Evolutionary conservation across 2,888 invertebrate species (phyloP).

Genomic region (Pyrgus malvae): DNA sequence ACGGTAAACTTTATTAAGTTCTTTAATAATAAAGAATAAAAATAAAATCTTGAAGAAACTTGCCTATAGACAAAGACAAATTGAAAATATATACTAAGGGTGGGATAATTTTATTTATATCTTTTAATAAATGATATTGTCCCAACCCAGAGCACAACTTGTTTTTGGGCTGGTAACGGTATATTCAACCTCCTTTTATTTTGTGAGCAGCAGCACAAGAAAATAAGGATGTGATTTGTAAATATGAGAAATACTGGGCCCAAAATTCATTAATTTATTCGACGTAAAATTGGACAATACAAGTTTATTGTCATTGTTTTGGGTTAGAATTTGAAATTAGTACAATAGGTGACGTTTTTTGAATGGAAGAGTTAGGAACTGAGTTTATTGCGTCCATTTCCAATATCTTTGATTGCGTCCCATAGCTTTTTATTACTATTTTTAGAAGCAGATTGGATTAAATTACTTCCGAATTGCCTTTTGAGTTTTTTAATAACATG

Average conservation of each 20-base stretch:
- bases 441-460: conserved; percentile 17
- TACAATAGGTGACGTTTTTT: background rate
- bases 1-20: too few relatives aligned
- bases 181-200: conserved; percentile 5
- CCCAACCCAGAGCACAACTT: conserved; percentile 15
- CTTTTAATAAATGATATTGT: conserved; percentile 1
- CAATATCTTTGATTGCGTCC: too few relatives aligned
- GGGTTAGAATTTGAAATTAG: background rate
- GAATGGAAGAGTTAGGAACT: conserved; percentile 18
- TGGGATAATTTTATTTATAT: background rate
- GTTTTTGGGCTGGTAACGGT: conserved; percentile 12
- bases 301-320: conserved; percentile 2
- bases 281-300: background rate
- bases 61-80: conserved; percentile 13
- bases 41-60: conserved; percentile 22
- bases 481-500: conserved; percentile 29
- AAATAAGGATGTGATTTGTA: background rate
- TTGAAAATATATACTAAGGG: conserved; percentile 17
- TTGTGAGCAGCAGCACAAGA: conserved; percentile 15
- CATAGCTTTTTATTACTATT: conserved; percentile 31
- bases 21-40: too few relatives aligned
- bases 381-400: too few relatives aligned
- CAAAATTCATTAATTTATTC: too few relatives aligned
- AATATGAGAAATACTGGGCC: too few relatives aligned
- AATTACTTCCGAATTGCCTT: conserved; percentile 25